Evolutionary conservation across 2,888 invertebrate genomes (phyloP), one percentile per base, ranked within the genome.

Genomic region (Hipparchia sbordonii): DNA sequence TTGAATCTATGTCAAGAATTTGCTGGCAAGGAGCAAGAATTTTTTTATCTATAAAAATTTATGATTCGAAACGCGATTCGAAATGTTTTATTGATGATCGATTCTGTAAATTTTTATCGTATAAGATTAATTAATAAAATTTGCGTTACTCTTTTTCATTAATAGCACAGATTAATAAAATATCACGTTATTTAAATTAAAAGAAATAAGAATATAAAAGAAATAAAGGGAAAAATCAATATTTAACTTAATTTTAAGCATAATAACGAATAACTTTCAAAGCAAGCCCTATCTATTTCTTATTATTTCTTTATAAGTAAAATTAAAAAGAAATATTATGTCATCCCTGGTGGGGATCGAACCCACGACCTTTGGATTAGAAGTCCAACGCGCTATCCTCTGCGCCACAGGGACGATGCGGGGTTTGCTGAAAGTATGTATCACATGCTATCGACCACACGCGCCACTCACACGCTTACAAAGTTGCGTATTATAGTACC

Each of bases 341-440:
- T 5, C 95, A 96, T 96, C 96, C 96, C 96, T 96, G 95, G 96
- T 95, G 96, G 96, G 96, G 96, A 96, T 96, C 96, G 96, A 96
- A 96, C 96, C 96, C 96, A 96, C 96, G 96, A 96, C 96, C 96
- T 96, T 96, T 96, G 96, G 96, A 96, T 96, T 96, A 96, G 96
- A 96, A 96, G 96, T 96, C 96, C 96, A 96, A 96, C 96, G 96
- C 96, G 96, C 96, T 96, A 96, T 96, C 96, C 96, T 95, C 96
- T 96, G 96, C 96, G 96, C 96, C 67, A 67, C 67, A 67, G 67
- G 67, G 67, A 67, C 67, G 45, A 33, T 57, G 13, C 2, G 2
- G 23, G 6, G 2, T 45, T 2, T 13, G 56, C 54, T 45, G 46
- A 67, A 67, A 67, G 45, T 57, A 23, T 56, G 9, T 5, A 6